Evolutionary conservation across 2,888 invertebrate genomes (phyloP), one percentile per base, ranked within the genome.

Genomic region (Apodemia mormo): DNA sequence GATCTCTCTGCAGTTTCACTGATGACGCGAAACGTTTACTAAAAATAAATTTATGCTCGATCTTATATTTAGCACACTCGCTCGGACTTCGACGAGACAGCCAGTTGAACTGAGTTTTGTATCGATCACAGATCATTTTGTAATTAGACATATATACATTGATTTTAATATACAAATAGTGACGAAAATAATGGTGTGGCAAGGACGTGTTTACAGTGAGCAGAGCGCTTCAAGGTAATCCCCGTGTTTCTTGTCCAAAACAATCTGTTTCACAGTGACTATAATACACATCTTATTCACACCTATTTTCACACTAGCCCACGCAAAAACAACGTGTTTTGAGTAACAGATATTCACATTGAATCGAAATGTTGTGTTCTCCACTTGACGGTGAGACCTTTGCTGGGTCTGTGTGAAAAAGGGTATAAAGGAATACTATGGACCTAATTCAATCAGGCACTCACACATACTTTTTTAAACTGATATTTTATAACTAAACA

Each of bases 61-160:
- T 89, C 80, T 87, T 94, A 94, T 93, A 92, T 93, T 93, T 94
- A 94, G 93, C 88, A 80, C 90, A 87, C 85, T 84, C 87, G 90
- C 87, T 85, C 87, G 83, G 83, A 85, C 85, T 82, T 81, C 86
- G 86, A 83, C 83, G 85, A 79, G 84, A 78, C 85, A 82, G 87
- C 83, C 92, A 93, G 93, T 93, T 89, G 86, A 86, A 87, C 90
- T 81, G 87, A 86, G 92, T 87, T 87, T 86, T 87, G 88, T 85
- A 83, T 86, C 85, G 92, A 88, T 88, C 89, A 82, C 85, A 82
- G 85, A 92, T 90, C 85, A 81, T 82, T 87, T 86, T 80, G 74
- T 78, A 68, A 76, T 69, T 78, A 81, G 79, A 82, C 81, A 68
- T 40, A 12, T 65, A 68, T 54, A 40, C 30, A 65, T 54, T 54